Evolutionary conservation across 2,888 invertebrate species (phyloP).

Genomic region (Papilio protenor): DNA sequence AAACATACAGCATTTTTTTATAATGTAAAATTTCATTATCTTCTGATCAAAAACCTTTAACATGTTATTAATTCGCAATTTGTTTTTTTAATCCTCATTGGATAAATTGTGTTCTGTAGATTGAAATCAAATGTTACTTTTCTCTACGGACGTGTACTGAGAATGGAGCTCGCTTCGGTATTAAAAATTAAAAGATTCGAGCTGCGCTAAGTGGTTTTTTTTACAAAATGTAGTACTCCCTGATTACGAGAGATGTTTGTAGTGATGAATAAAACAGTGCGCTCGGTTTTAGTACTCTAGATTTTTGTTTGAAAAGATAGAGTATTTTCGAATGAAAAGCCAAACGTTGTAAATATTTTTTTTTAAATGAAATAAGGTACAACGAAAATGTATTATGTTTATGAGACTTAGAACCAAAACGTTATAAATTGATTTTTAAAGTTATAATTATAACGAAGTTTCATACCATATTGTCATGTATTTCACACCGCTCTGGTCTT

Average conservation of each 20-base stretch:
- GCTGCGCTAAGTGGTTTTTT: conserved; percentile 25
- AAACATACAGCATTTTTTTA: no score
- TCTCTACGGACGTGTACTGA: neutral
- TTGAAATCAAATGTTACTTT: conserved; percentile 13
- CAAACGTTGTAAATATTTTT: neutral
- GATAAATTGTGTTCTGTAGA: neutral
- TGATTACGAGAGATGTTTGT: conserved; percentile 31
- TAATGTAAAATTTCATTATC: no score
- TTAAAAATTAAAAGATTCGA: conserved; percentile 28
- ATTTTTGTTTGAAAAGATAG: conserved; percentile 17
- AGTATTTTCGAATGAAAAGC: conserved; percentile 19
- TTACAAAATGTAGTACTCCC: conserved; percentile 31
- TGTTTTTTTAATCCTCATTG: neutral
- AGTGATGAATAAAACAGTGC: conserved; percentile 33
- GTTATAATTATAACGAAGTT: no score
- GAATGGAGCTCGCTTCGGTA: conserved; percentile 16
- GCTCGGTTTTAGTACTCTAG: conserved; percentile 16
- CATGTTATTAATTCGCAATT: neutral
- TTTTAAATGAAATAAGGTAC: neutral
- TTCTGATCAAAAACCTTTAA: neutral
- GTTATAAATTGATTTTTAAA: no score
- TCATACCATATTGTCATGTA: no score
- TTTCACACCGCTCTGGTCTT: no score
- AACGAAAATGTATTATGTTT: no score
- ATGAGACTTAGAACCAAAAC: no score